Evolutionary conservation across 2,113 vertebrate species (phyloP).

Genomic region (Prunella fulvescens): DNA sequence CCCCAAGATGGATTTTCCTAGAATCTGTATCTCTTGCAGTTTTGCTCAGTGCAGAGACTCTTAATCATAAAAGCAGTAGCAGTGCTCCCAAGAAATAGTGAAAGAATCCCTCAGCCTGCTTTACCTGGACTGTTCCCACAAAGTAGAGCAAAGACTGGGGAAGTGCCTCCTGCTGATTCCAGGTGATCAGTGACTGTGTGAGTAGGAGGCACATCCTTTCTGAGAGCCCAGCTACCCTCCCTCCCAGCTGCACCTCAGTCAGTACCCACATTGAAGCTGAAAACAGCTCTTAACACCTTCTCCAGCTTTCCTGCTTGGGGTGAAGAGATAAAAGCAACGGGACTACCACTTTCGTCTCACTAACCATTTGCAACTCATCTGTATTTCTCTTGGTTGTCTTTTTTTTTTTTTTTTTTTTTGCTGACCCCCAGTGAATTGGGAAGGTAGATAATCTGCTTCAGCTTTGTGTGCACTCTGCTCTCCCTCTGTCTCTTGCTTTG

Average conservation of each 20-base stretch:
- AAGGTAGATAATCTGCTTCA: slow-evolving; percentile 70
- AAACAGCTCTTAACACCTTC: not conserved
- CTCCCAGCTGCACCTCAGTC: not conserved
- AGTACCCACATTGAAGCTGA: not conserved
- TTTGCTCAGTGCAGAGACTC: not conserved
- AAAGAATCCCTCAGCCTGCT: not conserved
- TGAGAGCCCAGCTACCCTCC: not conserved
- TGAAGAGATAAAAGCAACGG: not conserved
- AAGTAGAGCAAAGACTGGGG: not conserved
- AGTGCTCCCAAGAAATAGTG: not conserved
- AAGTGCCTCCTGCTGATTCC: not conserved
- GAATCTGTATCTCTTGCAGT: not conserved
- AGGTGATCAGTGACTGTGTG: not conserved
- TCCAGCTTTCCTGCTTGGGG: not conserved
- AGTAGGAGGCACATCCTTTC: not conserved
- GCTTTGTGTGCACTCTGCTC: slow-evolving; percentile 50
- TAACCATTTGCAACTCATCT: slow-evolving; percentile 46
- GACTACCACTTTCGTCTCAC: not conserved
- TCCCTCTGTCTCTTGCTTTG: slow-evolving; percentile 34
- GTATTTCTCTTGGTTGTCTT: slow-evolving; percentile 51
- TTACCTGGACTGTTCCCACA: not conserved
- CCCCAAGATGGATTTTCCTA: not conserved
- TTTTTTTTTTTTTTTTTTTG: slow-evolving; percentile 4
- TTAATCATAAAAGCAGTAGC: not conserved
- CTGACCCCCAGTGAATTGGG: slow-evolving; percentile 69